Base-by-base conservation (phyloP, 2,888 invertebrate genomes). In the Mamestra brassicae region DNA sequence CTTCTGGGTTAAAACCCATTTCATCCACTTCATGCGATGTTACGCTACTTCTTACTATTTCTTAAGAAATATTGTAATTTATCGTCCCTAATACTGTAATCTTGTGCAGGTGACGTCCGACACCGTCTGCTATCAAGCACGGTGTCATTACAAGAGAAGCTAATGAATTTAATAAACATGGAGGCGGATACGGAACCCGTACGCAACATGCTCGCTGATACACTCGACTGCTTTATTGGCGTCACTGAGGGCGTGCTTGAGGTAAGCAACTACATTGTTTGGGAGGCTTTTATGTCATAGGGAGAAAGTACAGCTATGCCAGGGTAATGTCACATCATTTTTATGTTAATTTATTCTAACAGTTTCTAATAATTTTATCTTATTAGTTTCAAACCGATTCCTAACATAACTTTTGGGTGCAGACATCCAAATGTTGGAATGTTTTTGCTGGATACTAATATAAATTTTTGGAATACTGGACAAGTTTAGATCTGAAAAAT, bases 221-320 rank as follows among this genome's bases (percentile, higher is more conserved):
- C 98, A 54, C 93, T 99, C 0, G 98, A 99, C 91, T 97, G 97
- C 75, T 97, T 98, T 78, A 97, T 97, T 89, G 98, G 98, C 42
- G 97, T 98, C 76, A 97, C 97, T 1, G 97, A 97, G 89, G 98
- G 98, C 0, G 92, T 94, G 2, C 89, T 92, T n/a, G 95, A 95
- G 93, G 95, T 95, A 89, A 60, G 13, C 38, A 15, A 26, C 1
- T 34, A 47, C 0, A 17, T 8, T 42, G 1, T 38, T 26, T 26
- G 0, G 15, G 15, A 15, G 17, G 26, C 26, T 17, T 34, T 13
- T n/a, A 15, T 15, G 15, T 13, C 3, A 6, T 58, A 36, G 4
- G 34, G 17, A 7, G 2, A 8, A 7, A 17, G 0, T 36, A 13
- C 3, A 34, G 34, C 36, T 34, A 34, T 34, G 15, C 6, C 57